Conservation (phyloP, 2,113 vertebrate genomes). For the Erythrocercus mccallii region DNA sequence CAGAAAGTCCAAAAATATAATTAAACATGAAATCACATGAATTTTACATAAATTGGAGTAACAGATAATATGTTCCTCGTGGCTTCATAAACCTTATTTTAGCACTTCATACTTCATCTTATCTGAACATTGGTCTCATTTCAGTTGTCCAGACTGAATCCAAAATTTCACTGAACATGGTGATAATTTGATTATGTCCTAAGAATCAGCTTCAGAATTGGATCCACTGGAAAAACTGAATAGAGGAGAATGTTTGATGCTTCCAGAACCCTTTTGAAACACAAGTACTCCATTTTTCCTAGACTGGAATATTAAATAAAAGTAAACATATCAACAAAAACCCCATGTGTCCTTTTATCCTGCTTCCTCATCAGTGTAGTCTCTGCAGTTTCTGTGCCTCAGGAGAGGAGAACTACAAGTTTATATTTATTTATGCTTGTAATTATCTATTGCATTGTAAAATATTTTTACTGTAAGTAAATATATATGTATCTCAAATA, state of each 20-base stretch:
- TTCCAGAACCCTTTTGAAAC: background rate
- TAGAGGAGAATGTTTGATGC: background rate
- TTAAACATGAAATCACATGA: background rate
- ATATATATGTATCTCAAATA: background rate
- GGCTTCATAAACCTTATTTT: background rate
- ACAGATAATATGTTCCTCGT: background rate
- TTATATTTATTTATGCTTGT: background rate
- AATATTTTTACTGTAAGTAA: background rate
- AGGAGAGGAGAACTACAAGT: background rate
- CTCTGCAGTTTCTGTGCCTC: background rate
- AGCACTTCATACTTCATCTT: background rate
- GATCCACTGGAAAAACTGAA: background rate
- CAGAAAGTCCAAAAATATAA: background rate
- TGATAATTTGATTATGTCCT: conserved; percentile 15
- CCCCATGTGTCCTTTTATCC: background rate
- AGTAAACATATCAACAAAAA: background rate
- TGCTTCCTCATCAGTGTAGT: background rate
- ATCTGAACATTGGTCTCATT: background rate
- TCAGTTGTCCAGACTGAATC: background rate
- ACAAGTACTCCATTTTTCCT: background rate
- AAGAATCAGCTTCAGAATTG: background rate
- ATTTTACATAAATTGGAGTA: background rate
- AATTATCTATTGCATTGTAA: background rate
- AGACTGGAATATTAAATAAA: background rate
- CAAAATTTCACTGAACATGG: background rate